Base-by-base conservation (phyloP, 2,888 invertebrate genomes). In the Tridacna gigas region DNA sequence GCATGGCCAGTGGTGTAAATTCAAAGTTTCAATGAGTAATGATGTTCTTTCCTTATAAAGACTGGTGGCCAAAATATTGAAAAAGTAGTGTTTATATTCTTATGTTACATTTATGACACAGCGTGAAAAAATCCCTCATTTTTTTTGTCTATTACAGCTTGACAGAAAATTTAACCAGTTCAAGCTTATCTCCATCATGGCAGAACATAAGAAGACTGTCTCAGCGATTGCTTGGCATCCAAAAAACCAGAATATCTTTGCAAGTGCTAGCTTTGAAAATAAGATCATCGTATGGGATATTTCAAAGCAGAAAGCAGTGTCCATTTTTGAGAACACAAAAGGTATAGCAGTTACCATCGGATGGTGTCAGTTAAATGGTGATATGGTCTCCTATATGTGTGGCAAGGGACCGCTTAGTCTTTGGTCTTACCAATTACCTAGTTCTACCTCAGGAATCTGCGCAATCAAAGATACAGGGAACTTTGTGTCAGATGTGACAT, bases 141-240 rank as follows among this genome's bases (percentile, higher is more conserved):
- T 28, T 37, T 13, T 28, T 51, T 67, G 25, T 84, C 77, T 83
- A 61, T 91, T 92, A 25, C 91, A 94, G 94, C 84, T 92, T 77
- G 93, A 95, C 86, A 88, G 85, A n/a, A 89, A 91, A 18, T 93
- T 91, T 89, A 93, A 93, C 86, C 94, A 95, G 77, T 95, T 95
- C 90, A 90, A 91, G 71, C 89, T 95, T 76, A 90, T 94, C 65
- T 94, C 95, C 66, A 95, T 95, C 84, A 93, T 95, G 91, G 94
- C 95, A 9, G 94, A 95, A 77, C 95, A 95, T 88, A 95, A 94
- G 82, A 95, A 95, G 86, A 94, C 95, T 9, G 94, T 95, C 79
- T 94, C 95, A 22, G 92, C 94, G 18, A 91, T 95, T 45, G 91
- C 94, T 25, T 95, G 95, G 95, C 93, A 94, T 80, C 94, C 94